These are phyloP conservation scores for Phenganax subtilis DNA, from an alignment of 92 coral and sea anemone genomes.

Conservation along the genomic window DNA sequence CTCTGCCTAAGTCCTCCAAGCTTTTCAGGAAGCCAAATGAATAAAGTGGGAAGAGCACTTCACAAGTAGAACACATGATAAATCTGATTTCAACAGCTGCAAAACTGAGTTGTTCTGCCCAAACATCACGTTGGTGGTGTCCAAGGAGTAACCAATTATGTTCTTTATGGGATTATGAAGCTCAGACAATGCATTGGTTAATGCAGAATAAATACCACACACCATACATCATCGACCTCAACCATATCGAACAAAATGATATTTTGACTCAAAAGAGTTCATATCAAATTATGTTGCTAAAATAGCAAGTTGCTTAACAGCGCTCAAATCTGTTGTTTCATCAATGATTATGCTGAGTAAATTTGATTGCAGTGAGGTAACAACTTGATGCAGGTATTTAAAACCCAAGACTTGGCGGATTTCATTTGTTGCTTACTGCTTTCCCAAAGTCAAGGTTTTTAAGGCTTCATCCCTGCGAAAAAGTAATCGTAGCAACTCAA, in stretches of 20 bases:
- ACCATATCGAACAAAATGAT: conserved; percentile 23
- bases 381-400: conserved; percentile 26
- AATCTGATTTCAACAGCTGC: conserved; percentile 12
- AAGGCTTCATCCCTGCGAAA: conserved; percentile 1
- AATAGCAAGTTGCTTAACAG: conserved; percentile 20
- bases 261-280: conserved; percentile 14
- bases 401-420: conserved; percentile 17
- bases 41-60: conserved; percentile 50
- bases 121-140: conserved; percentile 16
- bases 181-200: not conserved
- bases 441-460: conserved; percentile 10
- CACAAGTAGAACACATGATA: conserved; percentile 13
- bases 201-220: conserved; percentile 4
- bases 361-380: conserved; percentile 2
- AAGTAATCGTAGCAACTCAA: conserved; percentile 15
- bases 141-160: conserved; percentile 13
- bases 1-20: conserved; percentile 44
- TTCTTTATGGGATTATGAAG: conserved; percentile 22
- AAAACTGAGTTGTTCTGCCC: conserved; percentile 15
- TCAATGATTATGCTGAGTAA: conserved; percentile 17
- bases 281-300: conserved; percentile 24
- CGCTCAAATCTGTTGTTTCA: conserved; percentile 20
- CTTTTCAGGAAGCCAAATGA: conserved; percentile 46
- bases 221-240: conserved; percentile 12
- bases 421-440: not conserved